Base-by-base conservation (phyloP, 2,113 vertebrate genomes). In the Pseudois nayaur region DNA sequence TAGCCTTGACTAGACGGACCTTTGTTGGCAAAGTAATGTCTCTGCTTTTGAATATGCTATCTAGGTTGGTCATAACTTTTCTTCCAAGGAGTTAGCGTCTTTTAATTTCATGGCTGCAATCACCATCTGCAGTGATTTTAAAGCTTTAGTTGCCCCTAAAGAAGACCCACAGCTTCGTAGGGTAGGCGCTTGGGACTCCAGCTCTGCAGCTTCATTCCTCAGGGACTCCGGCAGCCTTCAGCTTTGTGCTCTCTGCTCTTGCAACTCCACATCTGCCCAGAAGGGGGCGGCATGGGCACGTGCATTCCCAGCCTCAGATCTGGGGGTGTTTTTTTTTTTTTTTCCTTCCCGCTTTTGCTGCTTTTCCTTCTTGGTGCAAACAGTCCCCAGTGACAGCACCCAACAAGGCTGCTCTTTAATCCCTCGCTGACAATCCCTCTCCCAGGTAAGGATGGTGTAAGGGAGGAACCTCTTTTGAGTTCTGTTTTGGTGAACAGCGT, bases 201-300 rank as follows among this genome's bases (percentile, higher is more conserved):
- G 14, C 3, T 21, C 33, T 0, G 16, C 4, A 76, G 5, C 12
- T 14, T 3, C 62, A 2, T 27, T 10, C 52, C 13, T 4, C 52
- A 7, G 59, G 76, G 52, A 84, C 31, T 12, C 17, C 1, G 0
- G 19, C 21, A 1, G 8, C 6, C 9, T 36, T 81, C 1, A 4
- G 43, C 6, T 12, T 31, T 23, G 40, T 43, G 19, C 2, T 1
- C 55, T n/a, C 25, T 3, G 45, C 40, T 27, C 89, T 29, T 89
- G 91, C 87, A 91, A 52, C 55, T 16, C 87, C 74, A 3, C 2
- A 5, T 23, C 21, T 27, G 0, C 23, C 94, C 97, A 54, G 96
- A 7, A 97, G 97, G 95, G 97, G 97, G 76, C 90, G 67, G 81
- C 4, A 55, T 89, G 92, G 82, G 59, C 36, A 60, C 90, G 83